Percentiles rank a stretch among this genome's conserved stretches.
Conservation (phyloP, 2,113 vertebrate genomes). For the Dipodomys ordii region DNA sequence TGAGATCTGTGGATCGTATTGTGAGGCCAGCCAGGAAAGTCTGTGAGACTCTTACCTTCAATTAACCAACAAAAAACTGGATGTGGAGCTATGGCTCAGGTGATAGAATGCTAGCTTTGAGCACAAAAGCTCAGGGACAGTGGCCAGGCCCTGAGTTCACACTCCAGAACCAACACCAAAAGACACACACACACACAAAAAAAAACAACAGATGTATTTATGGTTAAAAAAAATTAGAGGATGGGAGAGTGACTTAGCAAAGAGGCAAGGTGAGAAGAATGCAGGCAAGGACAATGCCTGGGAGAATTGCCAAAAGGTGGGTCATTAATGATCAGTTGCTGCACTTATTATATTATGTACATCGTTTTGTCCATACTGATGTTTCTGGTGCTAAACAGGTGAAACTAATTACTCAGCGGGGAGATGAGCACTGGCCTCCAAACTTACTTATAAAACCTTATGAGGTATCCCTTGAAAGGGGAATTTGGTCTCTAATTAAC, state of each 20-base stretch:
- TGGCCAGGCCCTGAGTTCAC: too few species aligned
- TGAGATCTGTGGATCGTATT: too few species aligned
- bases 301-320: not conserved
- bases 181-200: too few species aligned
- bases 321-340: not conserved
- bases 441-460: conserved; percentile 71
- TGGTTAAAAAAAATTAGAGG: not conserved
- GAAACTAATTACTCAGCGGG: conserved; percentile 61
- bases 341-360: conserved; percentile 27
- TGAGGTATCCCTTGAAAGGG: conserved; percentile 73
- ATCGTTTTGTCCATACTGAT: conserved; percentile 64
- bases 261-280: not conserved
- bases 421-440: conserved; percentile 23
- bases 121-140: too few species aligned
- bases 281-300: accelerated
- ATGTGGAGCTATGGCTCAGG: too few species aligned
- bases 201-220: too few species aligned
- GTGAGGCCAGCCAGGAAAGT: too few species aligned
- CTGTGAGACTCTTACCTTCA: too few species aligned
- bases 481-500: conserved; percentile 80
- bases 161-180: too few species aligned
- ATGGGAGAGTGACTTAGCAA: not conserved
- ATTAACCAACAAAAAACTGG: too few species aligned
- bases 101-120: too few species aligned
- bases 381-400: conserved; percentile 63